Evolutionary conservation across 2,113 vertebrate species (phyloP).

Genomic region (Aspiorhynchus laticeps): DNA sequence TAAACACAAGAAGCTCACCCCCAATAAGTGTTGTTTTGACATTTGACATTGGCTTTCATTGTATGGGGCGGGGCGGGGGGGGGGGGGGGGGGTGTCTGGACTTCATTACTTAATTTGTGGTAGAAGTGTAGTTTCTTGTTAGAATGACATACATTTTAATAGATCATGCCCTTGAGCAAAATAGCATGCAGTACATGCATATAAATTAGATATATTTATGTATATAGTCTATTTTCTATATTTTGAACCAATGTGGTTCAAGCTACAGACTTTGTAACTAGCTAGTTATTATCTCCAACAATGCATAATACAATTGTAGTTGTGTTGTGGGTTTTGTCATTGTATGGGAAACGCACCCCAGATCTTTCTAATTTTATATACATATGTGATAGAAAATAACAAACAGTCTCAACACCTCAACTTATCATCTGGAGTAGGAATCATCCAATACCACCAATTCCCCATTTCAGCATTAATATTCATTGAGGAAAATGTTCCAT

Average conservation of each 20-base stretch:
- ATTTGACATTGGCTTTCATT: no score
- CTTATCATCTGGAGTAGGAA: slow-evolving; percentile 38
- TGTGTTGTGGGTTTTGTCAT: neutral
- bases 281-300: neutral
- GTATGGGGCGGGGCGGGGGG: no score
- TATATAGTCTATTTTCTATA: neutral
- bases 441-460: slow-evolving; percentile 57
- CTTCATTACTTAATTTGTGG: no score
- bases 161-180: no score
- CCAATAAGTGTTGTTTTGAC: no score
- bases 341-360: neutral
- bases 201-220: no score
- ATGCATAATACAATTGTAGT: neutral
- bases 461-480: slow-evolving; percentile 61
- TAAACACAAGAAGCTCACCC: neutral
- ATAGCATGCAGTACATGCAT: no score
- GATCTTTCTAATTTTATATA: neutral
- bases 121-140: no score
- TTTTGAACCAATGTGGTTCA: neutral
- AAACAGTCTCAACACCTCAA: slow-evolving; percentile 14
- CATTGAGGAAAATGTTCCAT: slow-evolving; percentile 60
- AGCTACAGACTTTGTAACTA: neutral
- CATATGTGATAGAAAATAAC: neutral
- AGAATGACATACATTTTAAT: no score
- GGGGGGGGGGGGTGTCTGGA: no score